Conservation (phyloP, 2,113 vertebrate species). For the Engraulis encrasicolus region DNA sequence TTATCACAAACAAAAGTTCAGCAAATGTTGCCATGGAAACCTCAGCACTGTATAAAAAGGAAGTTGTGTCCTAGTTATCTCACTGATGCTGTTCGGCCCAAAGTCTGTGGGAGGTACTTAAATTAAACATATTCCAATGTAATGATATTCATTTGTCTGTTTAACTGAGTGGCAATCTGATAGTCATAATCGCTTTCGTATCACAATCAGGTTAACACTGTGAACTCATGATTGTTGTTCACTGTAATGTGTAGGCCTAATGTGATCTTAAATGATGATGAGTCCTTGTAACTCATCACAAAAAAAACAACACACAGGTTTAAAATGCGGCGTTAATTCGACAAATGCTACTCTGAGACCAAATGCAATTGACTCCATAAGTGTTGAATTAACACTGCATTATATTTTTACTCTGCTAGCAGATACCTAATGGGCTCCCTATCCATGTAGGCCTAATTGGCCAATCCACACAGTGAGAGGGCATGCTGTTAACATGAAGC, state of each 20-base stretch:
- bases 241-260: not conserved
- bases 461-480: no score
- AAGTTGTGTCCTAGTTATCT: slow-evolving; percentile 40
- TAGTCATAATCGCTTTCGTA: not conserved
- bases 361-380: no score
- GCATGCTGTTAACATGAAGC: no score
- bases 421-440: no score
- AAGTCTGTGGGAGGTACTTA: slow-evolving; percentile 35
- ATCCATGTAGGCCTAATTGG: no score
- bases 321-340: no score
- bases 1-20: slow-evolving; percentile 47
- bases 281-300: no score
- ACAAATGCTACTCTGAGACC: no score
- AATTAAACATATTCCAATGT: slow-evolving; percentile 35
- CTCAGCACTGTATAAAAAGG: slow-evolving; percentile 32
- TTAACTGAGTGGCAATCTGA: not conserved
- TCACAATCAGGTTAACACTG: not conserved
- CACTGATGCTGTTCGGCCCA: slow-evolving; percentile 32
- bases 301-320: no score
- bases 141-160: not conserved
- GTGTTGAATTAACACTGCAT: no score
- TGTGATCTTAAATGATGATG: no score
- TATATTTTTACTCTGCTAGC: no score
- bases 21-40: slow-evolving; percentile 59
- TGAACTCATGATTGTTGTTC: not conserved